Base-by-base conservation (phyloP, 2,797 vertebrate genomes). In the Hydrocynus forskahlii region DNA sequence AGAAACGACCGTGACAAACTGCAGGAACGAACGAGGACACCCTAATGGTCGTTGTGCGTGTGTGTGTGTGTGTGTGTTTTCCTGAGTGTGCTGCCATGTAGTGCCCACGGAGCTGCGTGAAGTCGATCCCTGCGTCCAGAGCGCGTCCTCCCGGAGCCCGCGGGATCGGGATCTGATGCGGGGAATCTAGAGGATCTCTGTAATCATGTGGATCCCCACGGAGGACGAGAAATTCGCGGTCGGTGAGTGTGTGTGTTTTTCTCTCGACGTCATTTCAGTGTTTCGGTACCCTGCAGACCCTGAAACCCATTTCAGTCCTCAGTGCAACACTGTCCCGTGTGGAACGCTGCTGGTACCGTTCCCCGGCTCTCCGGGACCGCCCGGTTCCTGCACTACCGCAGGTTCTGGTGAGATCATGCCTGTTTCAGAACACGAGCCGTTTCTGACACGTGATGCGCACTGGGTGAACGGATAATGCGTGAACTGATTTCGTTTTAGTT, bases 181-280 rank as follows among this genome's bases (percentile, higher is more conserved):
- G 25, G 55, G n/a, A 66, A 54, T 54, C 19, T 83, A 62, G 75
- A 69, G 2, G 50, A 40, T 50, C 29, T 76, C 54, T n/a, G 21
- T 43, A 83, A 79, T 63, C 7, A 83, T 83, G 81, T 83, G 81
- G 81, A 83, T 83, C 78, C 81, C 81, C 7, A 83, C 81, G 5
- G 81, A 83, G 38, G 81, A 83, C 75, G 81, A 83, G 13, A 83
- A 83, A 83, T 75, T 79, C 21, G 81, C 63, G 55, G 76, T 83
- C 14, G 81, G 81, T 83, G 64, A 83, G 81, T 82, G 54, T 50
- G 29, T 4, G 16, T 7, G n/a, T n/a, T 2, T 21, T 35, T 16
- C 16, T 79, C 45, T 67, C 25, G 17, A 63, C 48, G 75, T 76
- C 50, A 68, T 77, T 38, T 67, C 48, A 5, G 62, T 64, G 35